Base-by-base conservation (phyloP, 92 coral and sea anemone genomes). In the Palythoa grandiflora region DNA sequence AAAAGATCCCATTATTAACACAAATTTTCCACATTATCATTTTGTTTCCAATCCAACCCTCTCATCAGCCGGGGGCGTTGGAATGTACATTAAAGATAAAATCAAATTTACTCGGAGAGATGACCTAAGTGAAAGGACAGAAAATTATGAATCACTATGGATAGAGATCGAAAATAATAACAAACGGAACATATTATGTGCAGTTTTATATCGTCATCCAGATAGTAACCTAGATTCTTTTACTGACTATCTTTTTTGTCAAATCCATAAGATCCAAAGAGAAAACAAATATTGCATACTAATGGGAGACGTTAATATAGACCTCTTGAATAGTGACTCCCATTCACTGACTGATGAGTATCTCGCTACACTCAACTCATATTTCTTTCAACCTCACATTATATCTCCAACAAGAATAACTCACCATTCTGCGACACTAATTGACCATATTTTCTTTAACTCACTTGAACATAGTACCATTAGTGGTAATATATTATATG, bases 391-490 rank as follows among this genome's bases (percentile, higher is more conserved):
- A 55, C 91, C 93, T 80, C 87, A 87, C 38, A 87, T 91, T 55
- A 55, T 77, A 48, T 76, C 65, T 54, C 93, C 91, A 37, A 90
- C 91, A 12, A 80, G 86, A 77, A 80, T 92, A 12, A 86, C 93
- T 38, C 66, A 92, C 16, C 74, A 70, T 70, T 70, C 74, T 13
- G 44, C 74, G 16, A 70, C 74, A 35, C 47, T 70, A 70, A 39
- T 53, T 85, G 94, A 93, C 40, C 91, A 92, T 72, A 92, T 92
- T 78, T 92, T 89, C 79, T 89, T 92, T 61, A 92, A 86, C 77
- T 86, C 94, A n/a, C 74, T 86, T 12, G 92, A 89, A 38, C 83
- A 89, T 68, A 35, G 87, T 38, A 84, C 83, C 68, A 85, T 88
- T n/a, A 86, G 94, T 87, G 91, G 92, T 11, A 92, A 92, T 72